Evolutionary conservation across 2,797 vertebrate genomes (phyloP).

Genomic region (Pipistrellus pipistrellus): DNA sequence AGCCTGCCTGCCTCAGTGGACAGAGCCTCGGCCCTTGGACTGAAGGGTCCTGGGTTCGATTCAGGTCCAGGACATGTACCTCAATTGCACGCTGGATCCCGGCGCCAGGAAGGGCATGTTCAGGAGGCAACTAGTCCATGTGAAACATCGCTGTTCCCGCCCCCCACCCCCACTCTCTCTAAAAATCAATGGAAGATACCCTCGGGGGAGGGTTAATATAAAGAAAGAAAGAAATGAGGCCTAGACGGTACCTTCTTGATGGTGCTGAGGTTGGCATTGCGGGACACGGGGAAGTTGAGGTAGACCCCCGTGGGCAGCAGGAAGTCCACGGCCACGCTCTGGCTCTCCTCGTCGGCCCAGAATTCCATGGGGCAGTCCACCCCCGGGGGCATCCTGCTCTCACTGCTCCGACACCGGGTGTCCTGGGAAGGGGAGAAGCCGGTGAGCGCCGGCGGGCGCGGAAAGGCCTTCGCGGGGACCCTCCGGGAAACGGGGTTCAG

Average conservation of each 20-base stretch:
- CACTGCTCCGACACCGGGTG: slow-evolving; percentile 90
- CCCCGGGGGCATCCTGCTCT: slow-evolving; percentile 95
- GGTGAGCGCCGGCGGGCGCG: not conserved
- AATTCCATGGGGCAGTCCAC: slow-evolving; percentile 96
- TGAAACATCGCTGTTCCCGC: too few species aligned
- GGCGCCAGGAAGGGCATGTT: too few species aligned
- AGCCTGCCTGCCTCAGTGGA: too few species aligned
- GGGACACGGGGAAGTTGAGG: slow-evolving; percentile 94
- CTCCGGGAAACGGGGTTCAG: not conserved
- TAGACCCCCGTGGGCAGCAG: slow-evolving; percentile 98
- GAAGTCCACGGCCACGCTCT: slow-evolving; percentile 95
- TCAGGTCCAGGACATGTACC: too few species aligned
- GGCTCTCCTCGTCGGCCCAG: slow-evolving; percentile 95
- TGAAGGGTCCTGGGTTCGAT: too few species aligned
- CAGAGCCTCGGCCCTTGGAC: too few species aligned
- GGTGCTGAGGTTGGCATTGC: slow-evolving; percentile 93
- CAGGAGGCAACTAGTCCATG: too few species aligned
- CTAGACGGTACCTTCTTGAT: slow-evolving; percentile 94
- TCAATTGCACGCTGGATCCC: too few species aligned
- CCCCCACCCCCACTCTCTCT: too few species aligned
- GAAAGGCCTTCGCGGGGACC: not conserved
- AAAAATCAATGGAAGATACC: too few species aligned
- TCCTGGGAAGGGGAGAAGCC: slow-evolving; percentile 82
- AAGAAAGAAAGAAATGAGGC: not conserved
- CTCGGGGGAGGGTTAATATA: too few species aligned